Evolutionary conservation across 1,140 invertebrate species (phyloP).

Genomic region (Linepithema humile): DNA sequence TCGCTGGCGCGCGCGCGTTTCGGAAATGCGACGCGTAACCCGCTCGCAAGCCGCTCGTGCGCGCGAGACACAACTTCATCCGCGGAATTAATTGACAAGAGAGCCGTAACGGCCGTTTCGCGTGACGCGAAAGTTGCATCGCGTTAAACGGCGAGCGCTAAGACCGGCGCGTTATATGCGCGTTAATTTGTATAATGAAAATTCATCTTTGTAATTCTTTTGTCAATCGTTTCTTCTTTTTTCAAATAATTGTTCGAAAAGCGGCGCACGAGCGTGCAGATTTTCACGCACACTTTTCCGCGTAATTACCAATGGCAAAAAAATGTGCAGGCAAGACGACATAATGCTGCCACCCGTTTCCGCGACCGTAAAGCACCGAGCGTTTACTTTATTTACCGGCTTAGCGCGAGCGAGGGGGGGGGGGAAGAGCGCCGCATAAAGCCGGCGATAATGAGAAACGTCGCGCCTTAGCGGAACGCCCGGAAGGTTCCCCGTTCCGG

Average conservation of each 20-base stretch:
- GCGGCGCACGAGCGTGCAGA: background rate
- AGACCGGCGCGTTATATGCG: background rate
- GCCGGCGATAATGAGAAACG: constrained; percentile 36
- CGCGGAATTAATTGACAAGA: constrained; percentile 9
- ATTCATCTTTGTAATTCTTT: background rate
- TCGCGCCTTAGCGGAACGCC: background rate
- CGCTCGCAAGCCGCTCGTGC: background rate
- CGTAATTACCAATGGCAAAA: no score
- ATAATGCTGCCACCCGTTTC: background rate
- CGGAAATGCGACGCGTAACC: background rate
- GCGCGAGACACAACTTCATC: background rate
- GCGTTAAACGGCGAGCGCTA: background rate
- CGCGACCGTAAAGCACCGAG: background rate
- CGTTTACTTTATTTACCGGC: constrained; percentile 18
- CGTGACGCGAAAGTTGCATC: constrained; percentile 37
- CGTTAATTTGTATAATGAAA: background rate
- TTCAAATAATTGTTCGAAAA: background rate
- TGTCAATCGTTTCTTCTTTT: background rate
- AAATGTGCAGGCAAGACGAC: background rate
- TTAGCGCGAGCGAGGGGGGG: background rate
- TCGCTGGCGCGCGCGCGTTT: background rate
- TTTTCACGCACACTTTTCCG: no score
- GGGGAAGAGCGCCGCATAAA: background rate
- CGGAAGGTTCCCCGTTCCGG: background rate
- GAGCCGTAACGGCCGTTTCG: constrained; percentile 11